Evolutionary conservation across 1,140 invertebrate species (phyloP), one percentile per base, ranked within the genome.

Genomic region (Euura lappo): DNA sequence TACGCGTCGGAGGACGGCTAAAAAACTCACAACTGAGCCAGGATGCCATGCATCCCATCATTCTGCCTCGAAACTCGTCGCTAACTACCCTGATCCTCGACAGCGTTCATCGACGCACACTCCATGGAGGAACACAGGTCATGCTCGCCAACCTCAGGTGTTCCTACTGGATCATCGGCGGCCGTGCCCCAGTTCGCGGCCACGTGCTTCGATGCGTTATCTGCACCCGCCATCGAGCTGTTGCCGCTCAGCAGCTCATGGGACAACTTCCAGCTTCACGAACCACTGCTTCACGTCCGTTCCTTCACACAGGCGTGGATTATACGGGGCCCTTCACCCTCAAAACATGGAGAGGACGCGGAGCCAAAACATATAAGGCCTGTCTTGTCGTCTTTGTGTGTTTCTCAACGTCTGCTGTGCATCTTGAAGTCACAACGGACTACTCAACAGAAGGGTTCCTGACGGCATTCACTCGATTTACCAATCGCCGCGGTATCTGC

Each of bases 371-470:
- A n/a, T n/a, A n/a, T n/a, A n/a, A n/a, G n/a, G n/a, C n/a, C n/a
- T n/a, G n/a, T n/a, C n/a, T n/a, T n/a, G n/a, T n/a, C n/a, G n/a
- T 77, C 5, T 78, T 78, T 60, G 70, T 75, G 28, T 78, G 77
- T 66, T 72, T 76, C 13, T 45, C 69, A 2, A 77, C 73, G 6
- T 74, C 74, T 64, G 84, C 84, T 0, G 74, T 87, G n/a, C 84
- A 85, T 75, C 13, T 86, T 51, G 84, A 86, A 69, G 11, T 78
- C 8, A 75, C 78, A 3, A 70, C 76, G 43, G 75, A 75, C 28
- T 71, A 87, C 8, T 71, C 75, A 42, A 82, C 80, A 6, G 73
- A 81, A 45, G 74, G 70, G 4, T 85, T 86, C 75, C 71, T 85
- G 44, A 72, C 76, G 65, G 76, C 81, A 13, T 72, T 87, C 7